These are phyloP conservation scores for Zaprionus davidi DNA, from an alignment of 1,140 invertebrate species.

Conservation along the genomic window DNA sequence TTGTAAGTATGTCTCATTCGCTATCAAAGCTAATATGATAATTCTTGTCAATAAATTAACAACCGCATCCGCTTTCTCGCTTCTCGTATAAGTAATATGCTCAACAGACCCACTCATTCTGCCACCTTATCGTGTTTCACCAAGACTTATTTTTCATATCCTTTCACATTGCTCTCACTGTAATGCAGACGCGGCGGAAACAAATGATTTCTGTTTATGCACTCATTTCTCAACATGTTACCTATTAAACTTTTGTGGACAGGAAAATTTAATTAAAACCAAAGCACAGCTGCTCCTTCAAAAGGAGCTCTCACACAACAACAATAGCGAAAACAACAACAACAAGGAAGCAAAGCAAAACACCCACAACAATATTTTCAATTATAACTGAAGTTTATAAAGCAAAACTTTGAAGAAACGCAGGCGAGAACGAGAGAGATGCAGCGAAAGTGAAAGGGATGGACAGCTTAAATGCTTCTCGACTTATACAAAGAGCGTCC, in stretches of 20 bases:
- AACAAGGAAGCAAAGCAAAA: constrained; percentile 42
- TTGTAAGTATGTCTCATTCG: too few relatives aligned
- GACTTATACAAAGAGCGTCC: constrained; percentile 30
- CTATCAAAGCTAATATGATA: too few relatives aligned
- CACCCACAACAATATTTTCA: constrained; percentile 69
- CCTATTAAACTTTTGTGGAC: constrained; percentile 82
- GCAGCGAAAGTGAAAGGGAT: constrained; percentile 45
- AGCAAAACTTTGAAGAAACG: constrained; percentile 54
- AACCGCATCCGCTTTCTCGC: too few relatives aligned
- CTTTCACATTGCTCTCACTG: constrained; percentile 22
- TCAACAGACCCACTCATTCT: neutral
- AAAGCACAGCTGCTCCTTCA: constrained; percentile 70
- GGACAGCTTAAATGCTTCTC: constrained; percentile 47
- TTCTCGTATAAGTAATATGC: neutral
- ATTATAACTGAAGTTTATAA: constrained; percentile 82
- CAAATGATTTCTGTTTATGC: constrained; percentile 78
- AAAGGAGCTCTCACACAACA: constrained; percentile 38
- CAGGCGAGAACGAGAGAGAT: constrained; percentile 20
- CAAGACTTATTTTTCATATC: neutral
- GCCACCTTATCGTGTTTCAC: neutral
- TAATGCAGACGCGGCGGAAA: constrained; percentile 46
- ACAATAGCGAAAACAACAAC: constrained; percentile 41
- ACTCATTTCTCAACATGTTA: constrained; percentile 79
- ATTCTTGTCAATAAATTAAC: too few relatives aligned
- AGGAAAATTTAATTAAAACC: constrained; percentile 81